A percentile compares a stretch with the other conserved stretches of the same genome.
Evolutionary conservation across 2,888 invertebrate genomes (phyloP).

Genomic region (Unio delphinus): DNA sequence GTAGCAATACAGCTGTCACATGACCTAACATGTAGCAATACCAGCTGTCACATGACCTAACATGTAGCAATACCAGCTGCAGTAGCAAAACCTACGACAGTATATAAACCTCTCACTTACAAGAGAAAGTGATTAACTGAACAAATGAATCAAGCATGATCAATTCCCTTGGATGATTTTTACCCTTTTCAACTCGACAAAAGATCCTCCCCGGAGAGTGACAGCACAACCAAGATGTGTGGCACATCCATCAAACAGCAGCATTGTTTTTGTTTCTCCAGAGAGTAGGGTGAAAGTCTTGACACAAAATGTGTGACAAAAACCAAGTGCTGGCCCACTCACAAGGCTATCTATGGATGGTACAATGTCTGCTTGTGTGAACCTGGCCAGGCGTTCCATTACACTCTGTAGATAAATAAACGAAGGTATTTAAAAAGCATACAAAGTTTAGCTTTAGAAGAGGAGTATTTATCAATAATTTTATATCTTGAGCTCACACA

Average conservation of each 20-base stretch:
- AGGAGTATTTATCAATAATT: too few relatives aligned
- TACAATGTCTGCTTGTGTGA: conserved; percentile 87
- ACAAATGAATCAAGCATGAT: not conserved
- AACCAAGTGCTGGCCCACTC: conserved; percentile 83
- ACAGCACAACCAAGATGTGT: conserved; percentile 90
- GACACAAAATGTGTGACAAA: conserved; percentile 86
- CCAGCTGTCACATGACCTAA: too few relatives aligned
- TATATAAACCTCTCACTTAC: too few relatives aligned
- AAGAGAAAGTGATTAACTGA: too few relatives aligned
- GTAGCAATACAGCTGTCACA: too few relatives aligned
- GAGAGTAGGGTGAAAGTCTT: conserved; percentile 63
- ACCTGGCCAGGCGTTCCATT: conserved; percentile 84
- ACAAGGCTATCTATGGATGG: conserved; percentile 88
- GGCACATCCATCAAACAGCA: conserved; percentile 94
- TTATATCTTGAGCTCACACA: too few relatives aligned
- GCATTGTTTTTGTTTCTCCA: conserved; percentile 82
- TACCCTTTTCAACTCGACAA: conserved; percentile 80
- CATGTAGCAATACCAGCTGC: too few relatives aligned
- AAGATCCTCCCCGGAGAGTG: conserved; percentile 83
- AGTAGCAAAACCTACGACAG: too few relatives aligned
- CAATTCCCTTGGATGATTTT: not conserved
- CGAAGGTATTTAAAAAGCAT: too few relatives aligned
- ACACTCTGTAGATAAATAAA: conserved; percentile 74
- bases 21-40: too few relatives aligned
- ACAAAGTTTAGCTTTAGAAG: too few relatives aligned